Percentiles rank a stretch among this genome's conserved stretches.
Conservation (phyloP, 2,113 vertebrate species). For the Lates calcarifer region DNA sequence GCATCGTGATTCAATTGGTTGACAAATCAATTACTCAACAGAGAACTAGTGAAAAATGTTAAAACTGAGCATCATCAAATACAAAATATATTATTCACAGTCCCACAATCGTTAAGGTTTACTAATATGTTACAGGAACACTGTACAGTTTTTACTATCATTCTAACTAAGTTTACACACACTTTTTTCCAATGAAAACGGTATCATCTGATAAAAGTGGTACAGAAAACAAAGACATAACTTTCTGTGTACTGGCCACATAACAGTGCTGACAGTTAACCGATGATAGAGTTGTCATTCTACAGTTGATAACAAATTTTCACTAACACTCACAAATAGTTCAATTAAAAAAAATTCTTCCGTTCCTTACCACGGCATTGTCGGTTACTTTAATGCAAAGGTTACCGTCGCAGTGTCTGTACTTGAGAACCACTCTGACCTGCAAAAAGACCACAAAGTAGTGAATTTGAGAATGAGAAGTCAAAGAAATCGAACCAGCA, state of each 20-base stretch:
- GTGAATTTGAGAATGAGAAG: neutral
- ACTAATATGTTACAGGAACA: neutral
- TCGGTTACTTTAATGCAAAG: slow-evolving; percentile 98
- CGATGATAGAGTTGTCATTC: neutral
- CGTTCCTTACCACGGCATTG: slow-evolving; percentile 91
- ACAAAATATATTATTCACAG: too few relatives aligned
- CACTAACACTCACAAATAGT: neutral
- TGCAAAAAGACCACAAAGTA: slow-evolving; percentile 80
- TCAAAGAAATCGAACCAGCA: neutral
- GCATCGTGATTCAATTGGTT: neutral
- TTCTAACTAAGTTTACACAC: too few relatives aligned
- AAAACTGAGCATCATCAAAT: neutral
- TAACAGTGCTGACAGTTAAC: neutral
- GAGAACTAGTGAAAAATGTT: neutral
- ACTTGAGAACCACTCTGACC: slow-evolving; percentile 97
- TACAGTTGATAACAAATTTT: neutral
- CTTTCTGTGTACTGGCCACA: neutral
- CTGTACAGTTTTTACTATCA: too few relatives aligned
- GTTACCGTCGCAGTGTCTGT: slow-evolving; percentile 96
- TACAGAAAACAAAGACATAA: too few relatives aligned
- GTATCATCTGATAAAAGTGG: accelerated
- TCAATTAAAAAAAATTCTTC: too few relatives aligned
- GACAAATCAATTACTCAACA: neutral
- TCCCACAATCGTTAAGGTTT: neutral
- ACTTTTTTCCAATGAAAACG: too few relatives aligned